Base-by-base conservation (phyloP, 2,888 invertebrate genomes). In the Himalopsyche japonica region DNA sequence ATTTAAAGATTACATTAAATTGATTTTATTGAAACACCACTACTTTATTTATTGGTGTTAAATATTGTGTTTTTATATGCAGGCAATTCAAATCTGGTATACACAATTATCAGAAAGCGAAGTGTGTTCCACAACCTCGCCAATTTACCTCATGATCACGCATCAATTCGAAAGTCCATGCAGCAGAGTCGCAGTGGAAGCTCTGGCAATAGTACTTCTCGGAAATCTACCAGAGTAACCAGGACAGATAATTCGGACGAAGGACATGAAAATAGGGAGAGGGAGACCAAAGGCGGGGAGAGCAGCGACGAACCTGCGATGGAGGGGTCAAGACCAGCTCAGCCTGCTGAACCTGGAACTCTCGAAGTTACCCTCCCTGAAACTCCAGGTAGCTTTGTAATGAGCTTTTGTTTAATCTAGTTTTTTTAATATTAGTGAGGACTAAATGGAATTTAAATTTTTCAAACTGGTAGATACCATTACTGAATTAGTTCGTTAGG, bases 91-190 rank as follows among this genome's bases (percentile, higher is more conserved):
- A 99, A 99, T 92, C 93, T 99, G 88, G 98, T 99, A 37, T 99
- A 99, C 92, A 99, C 99, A 0, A 99, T 99, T 87, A 99, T 99
- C 88, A 95, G 99, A 81, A 99, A 99, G 90, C 94, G 99, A n/a
- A 97, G 97, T 90, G 98, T 99, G 84, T 99, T 99, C 92, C 99
- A 99, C 92, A 95, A 97, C 86, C 92, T 99, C 88, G 98, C 99
- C n/a, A 99, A 99, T 92, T 91, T 99, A 87, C 98, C 99, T 8
- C 96, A 97, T 85, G 99, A 99, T 90, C 96, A 97, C 90, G 93
- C 95, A 34, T 96, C 98, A 87, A 99, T 99, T 88, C 94, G 96
- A 49, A 95, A 96, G 89, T 95, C 96, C 1, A 91, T 96, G 57
- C 93, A 91, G 76, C 86, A 86, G 37, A 84, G 80, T 12, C 43